phyloP scores from a whole-genome alignment of 2,113 vertebrate genomes.

The Boleophthalmus pectinirostris region DNA sequence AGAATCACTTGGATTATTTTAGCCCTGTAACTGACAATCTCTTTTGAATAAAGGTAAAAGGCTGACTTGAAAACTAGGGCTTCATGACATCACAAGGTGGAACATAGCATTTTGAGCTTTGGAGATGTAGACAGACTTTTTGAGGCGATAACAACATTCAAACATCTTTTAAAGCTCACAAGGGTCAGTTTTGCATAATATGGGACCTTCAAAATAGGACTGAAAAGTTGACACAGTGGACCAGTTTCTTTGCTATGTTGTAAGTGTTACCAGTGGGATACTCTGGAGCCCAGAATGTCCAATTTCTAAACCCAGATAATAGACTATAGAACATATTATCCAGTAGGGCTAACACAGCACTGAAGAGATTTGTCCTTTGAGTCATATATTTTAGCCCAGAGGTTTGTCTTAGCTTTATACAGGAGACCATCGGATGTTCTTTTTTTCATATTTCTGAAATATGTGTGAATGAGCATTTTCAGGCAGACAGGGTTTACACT shows the following conservation, averaged over 20 bases:
- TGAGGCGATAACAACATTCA: no score
- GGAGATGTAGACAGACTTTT: no score
- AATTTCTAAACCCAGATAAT: background rate
- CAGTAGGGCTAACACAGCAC: background rate
- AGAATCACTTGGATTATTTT: no score
- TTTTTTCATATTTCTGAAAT: background rate
- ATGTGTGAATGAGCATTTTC: constrained; percentile 27
- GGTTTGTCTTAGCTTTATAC: background rate
- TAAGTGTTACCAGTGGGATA: background rate
- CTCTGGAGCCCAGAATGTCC: background rate
- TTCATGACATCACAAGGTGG: no score
- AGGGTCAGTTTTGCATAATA: no score
- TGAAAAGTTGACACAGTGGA: background rate
- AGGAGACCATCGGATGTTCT: background rate
- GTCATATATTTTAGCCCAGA: background rate
- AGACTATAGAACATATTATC: background rate
- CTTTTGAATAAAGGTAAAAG: no score
- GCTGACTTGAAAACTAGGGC: no score
- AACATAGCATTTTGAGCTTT: no score
- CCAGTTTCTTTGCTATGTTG: background rate
- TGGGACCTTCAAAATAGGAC: background rate
- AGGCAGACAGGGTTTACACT: constrained; percentile 50
- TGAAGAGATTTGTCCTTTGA: no score
- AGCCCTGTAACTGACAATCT: no score
- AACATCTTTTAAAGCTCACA: no score